phyloP scores from a whole-genome alignment of 2,888 invertebrate genomes.

The Ochropacha duplaris region DNA sequence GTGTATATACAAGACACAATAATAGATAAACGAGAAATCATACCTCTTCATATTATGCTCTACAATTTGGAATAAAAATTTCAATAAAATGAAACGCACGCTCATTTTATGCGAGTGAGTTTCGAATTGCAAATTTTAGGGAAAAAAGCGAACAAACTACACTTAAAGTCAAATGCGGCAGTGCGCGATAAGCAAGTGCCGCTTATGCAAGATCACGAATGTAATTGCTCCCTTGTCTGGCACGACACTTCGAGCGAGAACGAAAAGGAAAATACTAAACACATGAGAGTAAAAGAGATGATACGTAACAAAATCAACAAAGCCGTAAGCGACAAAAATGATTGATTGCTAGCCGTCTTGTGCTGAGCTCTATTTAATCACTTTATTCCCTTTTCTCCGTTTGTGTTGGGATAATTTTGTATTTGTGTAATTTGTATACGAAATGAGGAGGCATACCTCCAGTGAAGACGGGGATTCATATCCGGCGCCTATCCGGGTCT shows the following conservation, averaged over 20 bases:
- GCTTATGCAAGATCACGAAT: constrained; percentile 84
- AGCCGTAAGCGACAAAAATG: constrained; percentile 81
- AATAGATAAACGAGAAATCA: constrained; percentile 25
- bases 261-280: constrained; percentile 51
- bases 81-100: constrained; percentile 47
- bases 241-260: constrained; percentile 80
- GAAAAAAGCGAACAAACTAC: constrained; percentile 75
- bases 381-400: constrained; percentile 84
- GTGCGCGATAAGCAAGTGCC: constrained; percentile 80
- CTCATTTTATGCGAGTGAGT: constrained; percentile 63
- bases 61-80: not conserved
- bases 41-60: not conserved
- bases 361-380: constrained; percentile 84
- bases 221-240: constrained; percentile 84
- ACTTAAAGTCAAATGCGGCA: constrained; percentile 80
- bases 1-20: constrained; percentile 16
- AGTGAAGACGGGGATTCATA: constrained; percentile 66
- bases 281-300: constrained; percentile 54
- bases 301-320: constrained; percentile 60
- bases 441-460: constrained; percentile 73
- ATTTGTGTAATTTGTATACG: constrained; percentile 82
- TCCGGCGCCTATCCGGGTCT: constrained; percentile 65
- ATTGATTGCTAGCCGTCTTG: constrained; percentile 83
- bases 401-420: constrained; percentile 82
- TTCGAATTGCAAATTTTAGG: constrained; percentile 80